Evolutionary conservation across 2,797 vertebrate genomes (phyloP).

Genomic region (Megalops cyprinoides): DNA sequence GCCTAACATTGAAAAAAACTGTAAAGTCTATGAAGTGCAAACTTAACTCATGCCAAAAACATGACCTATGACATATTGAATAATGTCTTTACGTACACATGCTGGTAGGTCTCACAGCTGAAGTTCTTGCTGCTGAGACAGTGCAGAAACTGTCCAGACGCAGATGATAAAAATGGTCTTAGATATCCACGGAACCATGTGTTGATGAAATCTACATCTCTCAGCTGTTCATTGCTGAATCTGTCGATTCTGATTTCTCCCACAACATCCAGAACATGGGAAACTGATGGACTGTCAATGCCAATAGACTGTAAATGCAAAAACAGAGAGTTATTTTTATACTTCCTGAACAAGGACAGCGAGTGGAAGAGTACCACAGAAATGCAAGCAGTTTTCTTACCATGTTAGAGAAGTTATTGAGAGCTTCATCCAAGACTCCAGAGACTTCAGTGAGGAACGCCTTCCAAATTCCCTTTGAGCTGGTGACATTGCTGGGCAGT

Average conservation of each 20-base stretch:
- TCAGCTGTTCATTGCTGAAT: slow-evolving; percentile 20
- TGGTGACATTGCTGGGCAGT: slow-evolving; percentile 55
- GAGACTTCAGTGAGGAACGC: slow-evolving; percentile 61
- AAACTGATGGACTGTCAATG: background rate
- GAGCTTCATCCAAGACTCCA: slow-evolving; percentile 57
- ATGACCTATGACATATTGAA: background rate
- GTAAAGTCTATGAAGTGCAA: too few relatives aligned
- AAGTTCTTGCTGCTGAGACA: slow-evolving; percentile 43
- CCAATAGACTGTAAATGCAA: slow-evolving; percentile 14
- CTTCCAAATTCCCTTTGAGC: slow-evolving; percentile 66
- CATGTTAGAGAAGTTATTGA: slow-evolving; percentile 57
- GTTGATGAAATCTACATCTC: slow-evolving; percentile 14
- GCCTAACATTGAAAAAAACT: background rate
- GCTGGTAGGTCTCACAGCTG: slow-evolving; percentile 43
- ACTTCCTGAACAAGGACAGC: background rate
- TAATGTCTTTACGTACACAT: slow-evolving; percentile 37
- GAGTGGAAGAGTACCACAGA: background rate
- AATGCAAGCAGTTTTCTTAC: slow-evolving; percentile 28
- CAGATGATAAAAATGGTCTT: slow-evolving; percentile 20
- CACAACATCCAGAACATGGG: slow-evolving; percentile 40
- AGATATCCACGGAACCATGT: slow-evolving; percentile 11
- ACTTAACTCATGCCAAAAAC: background rate
- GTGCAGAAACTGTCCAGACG: slow-evolving; percentile 25
- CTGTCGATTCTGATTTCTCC: slow-evolving; percentile 30
- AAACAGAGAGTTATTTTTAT: background rate